Base-by-base conservation (phyloP, 2,113 vertebrate genomes). In the Apeltes quadracus region DNA sequence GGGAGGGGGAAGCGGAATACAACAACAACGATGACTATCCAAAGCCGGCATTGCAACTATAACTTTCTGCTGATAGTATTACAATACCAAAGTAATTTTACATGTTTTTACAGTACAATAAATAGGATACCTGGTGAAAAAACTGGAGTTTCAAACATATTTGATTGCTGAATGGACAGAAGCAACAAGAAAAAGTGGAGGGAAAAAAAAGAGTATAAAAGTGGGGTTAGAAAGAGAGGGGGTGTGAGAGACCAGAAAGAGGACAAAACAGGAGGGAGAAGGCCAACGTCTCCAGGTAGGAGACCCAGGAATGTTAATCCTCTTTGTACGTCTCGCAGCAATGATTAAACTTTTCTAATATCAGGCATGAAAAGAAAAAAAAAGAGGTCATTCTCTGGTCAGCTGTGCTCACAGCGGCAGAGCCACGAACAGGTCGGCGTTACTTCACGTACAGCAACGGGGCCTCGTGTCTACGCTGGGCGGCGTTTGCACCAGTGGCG, bases 311-410 rank as follows among this genome's bases (percentile, higher is more conserved):
- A 94, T 92, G 89, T 92, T 92, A 93, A 92, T 93, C 91, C 90
- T 92, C 88, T 92, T 92, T 92, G 83, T 89, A 82, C 83, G 84
- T 90, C 89, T 91, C 87, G 82, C 82, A 83, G 85, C 84, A 88
- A 88, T 94, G 83, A 93, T 93, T 93, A 93, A 92, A 91, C 86
- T 87, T 90, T 91, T 92, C 84, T 89, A 91, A 92, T 91, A 91
- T 93, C 81, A 86, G 79, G 79, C 85, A 83, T 85, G 87, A 90
- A 83, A 76, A 90, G 90, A 87, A 90, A 87, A 90, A 82, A 82
- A 85, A 83, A 61, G 55, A 44, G 82, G 85, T 92, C 87, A 87
- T 53, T 84, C 89, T 71, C 68, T 82, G 84, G 87, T 89, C 91
- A 91, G 71, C 80, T 70, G 36, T 39, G 63, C 75, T 77, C 62